Conservation (phyloP, 1,140 invertebrate species). For the Drosophila punjabiensis region DNA sequence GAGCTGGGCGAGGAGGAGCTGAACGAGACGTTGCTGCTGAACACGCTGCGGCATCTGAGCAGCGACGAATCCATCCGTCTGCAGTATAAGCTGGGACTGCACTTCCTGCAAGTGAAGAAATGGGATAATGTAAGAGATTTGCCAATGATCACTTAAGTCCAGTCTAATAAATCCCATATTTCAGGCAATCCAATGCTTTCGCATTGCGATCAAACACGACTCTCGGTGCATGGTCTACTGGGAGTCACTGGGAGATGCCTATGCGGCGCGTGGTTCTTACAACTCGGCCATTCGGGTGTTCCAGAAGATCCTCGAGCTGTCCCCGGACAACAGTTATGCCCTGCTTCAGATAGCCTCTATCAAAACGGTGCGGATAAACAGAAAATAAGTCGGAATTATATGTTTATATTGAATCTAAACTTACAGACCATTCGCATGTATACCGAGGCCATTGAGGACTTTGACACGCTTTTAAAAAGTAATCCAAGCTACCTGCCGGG, state of each 20-base stretch:
- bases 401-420: neutral
- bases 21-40: constrained; percentile 89
- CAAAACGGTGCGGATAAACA: constrained; percentile 86
- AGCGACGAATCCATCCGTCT: constrained; percentile 90
- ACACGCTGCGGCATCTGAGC: constrained; percentile 86
- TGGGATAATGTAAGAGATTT: constrained; percentile 86
- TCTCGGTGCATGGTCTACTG: constrained; percentile 90
- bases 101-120: constrained; percentile 90
- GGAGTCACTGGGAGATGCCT: constrained; percentile 96
- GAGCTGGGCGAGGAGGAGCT: constrained; percentile 89
- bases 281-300: constrained; percentile 95
- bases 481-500: constrained; percentile 90
- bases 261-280: constrained; percentile 92
- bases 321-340: constrained; percentile 90
- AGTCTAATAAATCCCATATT: neutral
- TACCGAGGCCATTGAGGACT: constrained; percentile 90
- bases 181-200: constrained; percentile 90
- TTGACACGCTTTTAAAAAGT: constrained; percentile 88
- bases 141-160: neutral
- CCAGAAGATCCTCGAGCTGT: constrained; percentile 90
- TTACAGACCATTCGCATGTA: constrained; percentile 88
- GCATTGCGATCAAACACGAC: constrained; percentile 91
- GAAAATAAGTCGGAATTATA: neutral
- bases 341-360: constrained; percentile 93
- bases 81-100: constrained; percentile 92